Percentiles rank a stretch among this genome's conserved stretches.
phyloP scores from a whole-genome alignment of 2,113 vertebrate species.

The Rattus rattus region DNA sequence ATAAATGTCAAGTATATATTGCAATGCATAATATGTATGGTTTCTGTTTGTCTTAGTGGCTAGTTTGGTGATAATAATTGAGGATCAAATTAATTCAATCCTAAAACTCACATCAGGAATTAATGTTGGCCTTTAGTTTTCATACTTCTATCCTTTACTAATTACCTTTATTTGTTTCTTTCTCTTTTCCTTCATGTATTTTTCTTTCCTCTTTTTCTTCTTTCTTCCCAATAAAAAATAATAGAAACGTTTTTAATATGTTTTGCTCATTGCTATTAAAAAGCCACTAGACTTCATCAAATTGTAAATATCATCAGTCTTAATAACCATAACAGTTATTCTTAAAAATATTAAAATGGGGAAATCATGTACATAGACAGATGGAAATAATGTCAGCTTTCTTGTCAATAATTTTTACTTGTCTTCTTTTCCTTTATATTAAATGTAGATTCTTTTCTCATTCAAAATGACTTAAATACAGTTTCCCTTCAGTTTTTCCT shows the following conservation, averaged over 20 bases:
- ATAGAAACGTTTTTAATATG: not conserved
- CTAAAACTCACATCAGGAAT: not conserved
- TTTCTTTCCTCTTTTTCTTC: not conserved
- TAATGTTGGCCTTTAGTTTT: not conserved
- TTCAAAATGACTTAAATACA: not conserved
- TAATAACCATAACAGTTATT: not conserved
- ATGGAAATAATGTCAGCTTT: not conserved
- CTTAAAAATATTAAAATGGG: not conserved
- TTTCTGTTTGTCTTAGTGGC: not conserved
- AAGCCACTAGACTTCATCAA: not conserved
- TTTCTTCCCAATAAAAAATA: not conserved
- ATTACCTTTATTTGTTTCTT: not conserved
- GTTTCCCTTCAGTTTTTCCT: not conserved
- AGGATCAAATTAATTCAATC: not conserved
- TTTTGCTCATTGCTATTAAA: not conserved
- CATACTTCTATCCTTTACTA: not conserved
- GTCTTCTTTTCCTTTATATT: not conserved
- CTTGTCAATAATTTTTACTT: not conserved
- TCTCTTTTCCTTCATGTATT: not conserved
- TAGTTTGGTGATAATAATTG: not conserved
- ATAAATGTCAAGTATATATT: not conserved
- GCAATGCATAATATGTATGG: not conserved
- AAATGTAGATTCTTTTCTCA: not conserved
- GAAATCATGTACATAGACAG: not conserved
- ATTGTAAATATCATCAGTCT: not conserved